Evolutionary conservation across 2,888 invertebrate species (phyloP), one percentile per base, ranked within the genome.

Genomic region (Myathropa florea): DNA sequence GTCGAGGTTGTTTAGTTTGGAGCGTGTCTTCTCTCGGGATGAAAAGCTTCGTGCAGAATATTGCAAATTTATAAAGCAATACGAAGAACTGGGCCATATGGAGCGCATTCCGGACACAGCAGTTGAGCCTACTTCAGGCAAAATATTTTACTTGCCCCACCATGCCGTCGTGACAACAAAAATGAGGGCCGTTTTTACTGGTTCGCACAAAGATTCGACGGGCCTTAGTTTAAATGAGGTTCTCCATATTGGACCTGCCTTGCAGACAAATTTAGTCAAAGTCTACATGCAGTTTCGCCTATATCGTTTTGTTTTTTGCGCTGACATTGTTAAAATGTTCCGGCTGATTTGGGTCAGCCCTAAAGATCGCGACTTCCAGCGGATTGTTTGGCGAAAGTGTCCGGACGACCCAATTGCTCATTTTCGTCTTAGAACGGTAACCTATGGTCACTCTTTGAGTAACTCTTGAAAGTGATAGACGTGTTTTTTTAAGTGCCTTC

Each of bases 111-210:
- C 59, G 26, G 59, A 60, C 28, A 60, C 24, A 26, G 59, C 14
- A 26, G 28, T 53, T 23, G 23, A 64, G 21, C 26, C 28, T 39
- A 28, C 30, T 1, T n/a, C 28, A 26, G 26, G 18, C 18, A 4
- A 53, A 60, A 30, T 21, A 71, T 70, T 70, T 55, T 77, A 59
- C 55, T 65, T 10, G 24, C 60, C 30, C n/a, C 60, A 60, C 30
- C 60, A 18, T 28, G 60, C 60, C n/a, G 60, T 60, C 28, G 28
- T 57, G 3, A 82, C 82, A 21, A 82, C 76, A 2, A 60, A 60
- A 60, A 60, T 60, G 28, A 60, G 60, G 60, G 60, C 28, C 4
- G 60, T 60, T 28, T 60, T 60, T 23, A 23, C 28, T 60, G 60
- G 28, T 28, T 60, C 60, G 3, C 26, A 60, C 28, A 60, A 60